Evolutionary conservation across 1,140 invertebrate genomes (phyloP).

Genomic region (Bombus sylvicola): DNA sequence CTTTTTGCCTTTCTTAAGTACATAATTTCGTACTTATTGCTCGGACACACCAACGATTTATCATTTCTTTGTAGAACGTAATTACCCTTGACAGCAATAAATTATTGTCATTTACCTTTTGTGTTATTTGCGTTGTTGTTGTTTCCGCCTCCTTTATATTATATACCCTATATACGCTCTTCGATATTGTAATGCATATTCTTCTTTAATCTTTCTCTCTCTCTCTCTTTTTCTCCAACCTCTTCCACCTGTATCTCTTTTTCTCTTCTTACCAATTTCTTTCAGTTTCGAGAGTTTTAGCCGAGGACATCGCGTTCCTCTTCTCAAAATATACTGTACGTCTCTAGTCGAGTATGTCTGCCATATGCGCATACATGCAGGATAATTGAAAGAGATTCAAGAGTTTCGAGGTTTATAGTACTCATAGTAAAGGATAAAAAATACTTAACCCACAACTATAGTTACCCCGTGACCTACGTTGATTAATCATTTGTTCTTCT

Average conservation of each 20-base stretch:
- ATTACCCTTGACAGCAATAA: conserved; percentile 80
- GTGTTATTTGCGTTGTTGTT: conserved; percentile 75
- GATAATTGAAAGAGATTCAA: background rate
- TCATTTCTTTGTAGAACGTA: conserved; percentile 81
- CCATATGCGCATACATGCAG: background rate
- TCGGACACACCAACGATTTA: conserved; percentile 76
- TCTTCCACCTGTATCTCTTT: background rate
- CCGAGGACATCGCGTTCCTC: background rate
- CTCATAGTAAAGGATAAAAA: background rate
- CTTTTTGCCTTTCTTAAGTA: conserved; percentile 50
- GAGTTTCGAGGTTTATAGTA: background rate
- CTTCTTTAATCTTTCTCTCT: conserved; percentile 29
- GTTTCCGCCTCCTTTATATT: conserved; percentile 46
- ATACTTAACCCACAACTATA: background rate
- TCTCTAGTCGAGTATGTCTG: background rate
- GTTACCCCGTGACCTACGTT: background rate
- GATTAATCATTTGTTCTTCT: background rate
- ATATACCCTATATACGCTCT: conserved; percentile 54
- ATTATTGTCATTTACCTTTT: conserved; percentile 80
- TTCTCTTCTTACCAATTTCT: background rate
- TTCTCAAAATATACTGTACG: background rate
- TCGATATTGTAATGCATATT: conserved; percentile 6
- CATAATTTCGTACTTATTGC: conserved; percentile 77
- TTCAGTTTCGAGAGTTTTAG: background rate
- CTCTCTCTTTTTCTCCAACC: conserved; percentile 1